Conservation (phyloP, 2,113 vertebrate genomes). For the Spermophilus dauricus region DNA sequence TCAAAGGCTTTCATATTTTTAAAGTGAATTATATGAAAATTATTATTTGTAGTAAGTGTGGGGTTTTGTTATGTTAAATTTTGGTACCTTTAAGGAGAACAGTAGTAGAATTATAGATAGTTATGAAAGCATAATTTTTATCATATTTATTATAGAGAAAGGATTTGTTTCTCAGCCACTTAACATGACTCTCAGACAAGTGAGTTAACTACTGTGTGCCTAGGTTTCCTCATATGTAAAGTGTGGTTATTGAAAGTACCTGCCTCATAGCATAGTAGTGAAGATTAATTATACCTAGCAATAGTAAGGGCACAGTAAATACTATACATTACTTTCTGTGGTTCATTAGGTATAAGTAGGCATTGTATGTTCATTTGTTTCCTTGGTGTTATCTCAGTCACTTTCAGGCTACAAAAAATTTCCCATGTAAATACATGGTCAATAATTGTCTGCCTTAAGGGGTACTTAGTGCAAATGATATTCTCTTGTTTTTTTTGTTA, state of each 20-base stretch:
- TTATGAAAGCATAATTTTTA: constrained; percentile 52
- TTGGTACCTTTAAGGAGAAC: constrained; percentile 55
- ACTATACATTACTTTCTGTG: background rate
- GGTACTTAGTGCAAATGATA: background rate
- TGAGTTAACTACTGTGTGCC: constrained; percentile 19
- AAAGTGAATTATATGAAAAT: constrained; percentile 40
- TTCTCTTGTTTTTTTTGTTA: background rate
- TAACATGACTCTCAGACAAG: constrained; percentile 9
- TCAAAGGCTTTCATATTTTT: constrained; percentile 47
- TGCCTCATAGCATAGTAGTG: background rate
- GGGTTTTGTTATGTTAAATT: constrained; percentile 63
- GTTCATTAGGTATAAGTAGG: background rate
- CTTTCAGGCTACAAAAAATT: constrained; percentile 38
- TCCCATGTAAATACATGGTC: constrained; percentile 11
- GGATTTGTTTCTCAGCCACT: constrained; percentile 43
- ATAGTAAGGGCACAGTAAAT: background rate
- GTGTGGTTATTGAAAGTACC: background rate
- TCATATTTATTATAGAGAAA: constrained; percentile 43
- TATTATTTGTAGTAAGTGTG: constrained; percentile 58
- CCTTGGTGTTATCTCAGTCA: constrained; percentile 31
- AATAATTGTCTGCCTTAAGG: constrained; percentile 27
- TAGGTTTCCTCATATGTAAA: constrained; percentile 56
- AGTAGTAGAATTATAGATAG: constrained; percentile 53
- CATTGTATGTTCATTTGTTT: background rate
- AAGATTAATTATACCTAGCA: constrained; percentile 39